Evolutionary conservation across 2,113 vertebrate genomes (phyloP).

Genomic region (Gymnarchus niloticus): DNA sequence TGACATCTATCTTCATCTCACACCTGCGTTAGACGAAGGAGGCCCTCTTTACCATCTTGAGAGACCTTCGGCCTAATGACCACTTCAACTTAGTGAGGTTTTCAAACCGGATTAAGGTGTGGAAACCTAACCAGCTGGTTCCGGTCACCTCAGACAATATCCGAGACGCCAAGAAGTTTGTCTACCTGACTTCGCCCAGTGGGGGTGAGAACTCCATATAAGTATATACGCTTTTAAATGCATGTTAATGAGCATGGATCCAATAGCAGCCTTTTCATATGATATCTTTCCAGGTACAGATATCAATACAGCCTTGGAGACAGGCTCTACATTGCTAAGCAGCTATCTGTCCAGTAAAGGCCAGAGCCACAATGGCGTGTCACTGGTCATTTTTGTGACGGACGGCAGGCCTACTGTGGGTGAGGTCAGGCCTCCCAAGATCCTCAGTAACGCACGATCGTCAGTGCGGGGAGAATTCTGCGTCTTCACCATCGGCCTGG

Average conservation of each 20-base stretch:
- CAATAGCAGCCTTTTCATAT: not conserved
- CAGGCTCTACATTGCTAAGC: conserved; percentile 67
- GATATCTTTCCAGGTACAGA: conserved; percentile 67
- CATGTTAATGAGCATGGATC: too few relatives aligned
- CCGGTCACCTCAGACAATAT: conserved; percentile 77
- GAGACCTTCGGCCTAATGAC: conserved; percentile 77
- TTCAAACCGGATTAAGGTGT: conserved; percentile 81
- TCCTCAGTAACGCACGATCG: conserved; percentile 74
- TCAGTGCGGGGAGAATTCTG: conserved; percentile 75
- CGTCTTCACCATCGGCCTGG: conserved; percentile 86
- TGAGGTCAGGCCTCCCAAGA: conserved; percentile 64
- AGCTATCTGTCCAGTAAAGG: conserved; percentile 66
- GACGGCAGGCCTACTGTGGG: conserved; percentile 85
- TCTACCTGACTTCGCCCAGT: conserved; percentile 72
- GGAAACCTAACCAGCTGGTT: conserved; percentile 74
- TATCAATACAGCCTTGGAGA: conserved; percentile 77
- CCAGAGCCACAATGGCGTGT: conserved; percentile 69
- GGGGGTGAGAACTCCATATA: conserved; percentile 68
- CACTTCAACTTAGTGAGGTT: conserved; percentile 89
- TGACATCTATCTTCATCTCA: not conserved
- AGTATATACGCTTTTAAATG: too few relatives aligned
- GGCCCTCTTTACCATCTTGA: conserved; percentile 88
- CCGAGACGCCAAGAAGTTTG: conserved; percentile 86
- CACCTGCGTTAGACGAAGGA: conserved; percentile 77
- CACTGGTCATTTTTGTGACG: conserved; percentile 85